These are phyloP conservation scores for Dasyornis broadbenti DNA, from an alignment of 2,113 vertebrate species.

Conservation along the genomic window DNA sequence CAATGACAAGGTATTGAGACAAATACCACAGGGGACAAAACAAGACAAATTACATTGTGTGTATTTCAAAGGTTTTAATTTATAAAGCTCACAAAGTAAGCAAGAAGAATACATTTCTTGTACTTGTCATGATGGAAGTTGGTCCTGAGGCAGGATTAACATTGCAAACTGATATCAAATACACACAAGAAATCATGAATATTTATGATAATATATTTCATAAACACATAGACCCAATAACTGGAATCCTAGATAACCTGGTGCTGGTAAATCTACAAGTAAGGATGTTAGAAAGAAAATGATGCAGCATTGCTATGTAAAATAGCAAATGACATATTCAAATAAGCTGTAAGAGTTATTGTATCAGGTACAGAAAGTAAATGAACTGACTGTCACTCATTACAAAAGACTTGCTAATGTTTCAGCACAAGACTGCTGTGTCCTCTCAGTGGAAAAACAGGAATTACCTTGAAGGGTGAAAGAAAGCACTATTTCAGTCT, in stretches of 20 bases:
- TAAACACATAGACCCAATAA: conserved; percentile 18
- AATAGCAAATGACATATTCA: neutral
- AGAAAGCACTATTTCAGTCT: neutral
- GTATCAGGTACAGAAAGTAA: neutral
- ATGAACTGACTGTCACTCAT: neutral
- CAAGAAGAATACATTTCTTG: neutral
- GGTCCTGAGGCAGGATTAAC: conserved; percentile 21
- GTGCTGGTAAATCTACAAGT: neutral
- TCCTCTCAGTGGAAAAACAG: neutral
- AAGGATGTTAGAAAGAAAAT: neutral
- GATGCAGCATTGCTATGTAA: neutral
- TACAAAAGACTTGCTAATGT: neutral
- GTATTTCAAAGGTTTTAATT: conserved; percentile 15
- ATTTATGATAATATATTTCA: conserved; percentile 42
- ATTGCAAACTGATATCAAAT: neutral
- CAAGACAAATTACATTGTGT: neutral
- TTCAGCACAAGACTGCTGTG: neutral
- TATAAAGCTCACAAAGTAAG: neutral
- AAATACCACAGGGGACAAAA: neutral
- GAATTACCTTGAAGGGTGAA: neutral
- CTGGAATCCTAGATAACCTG: neutral
- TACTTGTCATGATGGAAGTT: neutral
- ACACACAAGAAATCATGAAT: conserved; percentile 1
- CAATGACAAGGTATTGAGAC: neutral
- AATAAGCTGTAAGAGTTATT: conserved; percentile 7